Evolutionary conservation across 2,113 vertebrate genomes (phyloP).

Genomic region (Puffinus mauretanicus): DNA sequence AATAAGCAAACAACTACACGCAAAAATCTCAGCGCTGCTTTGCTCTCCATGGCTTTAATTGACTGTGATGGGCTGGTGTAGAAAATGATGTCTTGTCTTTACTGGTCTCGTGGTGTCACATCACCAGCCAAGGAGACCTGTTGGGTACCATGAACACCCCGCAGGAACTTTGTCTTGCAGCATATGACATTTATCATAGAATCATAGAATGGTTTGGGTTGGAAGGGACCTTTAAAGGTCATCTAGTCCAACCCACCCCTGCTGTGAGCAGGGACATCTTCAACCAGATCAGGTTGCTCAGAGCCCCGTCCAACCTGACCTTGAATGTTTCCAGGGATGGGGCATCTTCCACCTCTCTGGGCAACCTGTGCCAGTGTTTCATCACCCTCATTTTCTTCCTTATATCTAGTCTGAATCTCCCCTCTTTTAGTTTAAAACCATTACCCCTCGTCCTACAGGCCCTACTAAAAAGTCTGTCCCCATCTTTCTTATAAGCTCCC

Average conservation of each 20-base stretch:
- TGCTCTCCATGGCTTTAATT: background rate
- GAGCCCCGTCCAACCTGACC: background rate
- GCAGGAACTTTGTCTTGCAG: background rate
- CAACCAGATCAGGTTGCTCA: background rate
- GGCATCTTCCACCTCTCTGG: background rate
- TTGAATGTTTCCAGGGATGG: background rate
- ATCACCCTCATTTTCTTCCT: background rate
- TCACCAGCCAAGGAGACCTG: background rate
- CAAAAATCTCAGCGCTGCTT: background rate
- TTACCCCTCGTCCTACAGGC: background rate
- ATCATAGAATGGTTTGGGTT: background rate
- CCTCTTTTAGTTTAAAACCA: background rate
- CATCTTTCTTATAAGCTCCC: background rate
- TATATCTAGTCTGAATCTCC: background rate
- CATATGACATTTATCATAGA: rapidly evolving
- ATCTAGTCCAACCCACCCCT: background rate
- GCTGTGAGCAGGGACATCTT: background rate
- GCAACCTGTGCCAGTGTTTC: background rate
- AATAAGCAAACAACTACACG: background rate
- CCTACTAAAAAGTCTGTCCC: background rate
- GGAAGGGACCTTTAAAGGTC: background rate
- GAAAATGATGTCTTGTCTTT: background rate
- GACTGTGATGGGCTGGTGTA: background rate
- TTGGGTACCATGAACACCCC: background rate
- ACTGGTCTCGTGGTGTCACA: rapidly evolving